These are phyloP conservation scores for Erythrocercus mccallii DNA, from an alignment of 2,113 vertebrate species.

Conservation along the genomic window DNA sequence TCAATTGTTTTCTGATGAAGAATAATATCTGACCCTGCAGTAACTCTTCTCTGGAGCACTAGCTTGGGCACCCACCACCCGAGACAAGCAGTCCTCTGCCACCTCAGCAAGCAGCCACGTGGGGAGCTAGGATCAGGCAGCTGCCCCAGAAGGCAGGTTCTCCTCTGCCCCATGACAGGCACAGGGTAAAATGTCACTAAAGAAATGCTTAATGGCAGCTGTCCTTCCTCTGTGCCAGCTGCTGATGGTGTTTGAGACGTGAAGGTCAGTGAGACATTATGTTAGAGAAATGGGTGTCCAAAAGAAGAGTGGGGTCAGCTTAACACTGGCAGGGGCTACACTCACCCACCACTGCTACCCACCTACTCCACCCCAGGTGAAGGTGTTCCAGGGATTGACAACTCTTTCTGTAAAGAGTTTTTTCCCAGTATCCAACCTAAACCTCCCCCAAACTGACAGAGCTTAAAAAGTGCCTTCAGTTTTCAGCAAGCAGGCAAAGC, in stretches of 20 bases:
- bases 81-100: neutral
- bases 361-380: neutral
- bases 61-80: neutral
- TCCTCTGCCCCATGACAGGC: neutral
- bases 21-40: neutral
- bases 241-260: neutral
- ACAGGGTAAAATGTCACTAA: neutral
- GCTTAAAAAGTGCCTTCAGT: neutral
- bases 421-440: neutral
- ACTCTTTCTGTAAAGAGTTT: neutral
- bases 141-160: neutral
- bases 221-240: neutral
- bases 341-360: neutral
- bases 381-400: neutral
- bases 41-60: neutral
- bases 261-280: neutral
- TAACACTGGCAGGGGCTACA: rapidly evolving
- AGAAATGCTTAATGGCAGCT: neutral
- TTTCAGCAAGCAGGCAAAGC: neutral
- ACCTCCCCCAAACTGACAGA: neutral
- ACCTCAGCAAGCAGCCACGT: neutral
- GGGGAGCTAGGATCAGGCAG: neutral
- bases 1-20: neutral
- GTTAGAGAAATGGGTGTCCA: neutral
- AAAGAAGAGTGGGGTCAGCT: neutral